Evolutionary conservation across 2,888 invertebrate genomes (phyloP), one percentile per base, ranked within the genome.

Genomic region (Spodoptera littoralis): DNA sequence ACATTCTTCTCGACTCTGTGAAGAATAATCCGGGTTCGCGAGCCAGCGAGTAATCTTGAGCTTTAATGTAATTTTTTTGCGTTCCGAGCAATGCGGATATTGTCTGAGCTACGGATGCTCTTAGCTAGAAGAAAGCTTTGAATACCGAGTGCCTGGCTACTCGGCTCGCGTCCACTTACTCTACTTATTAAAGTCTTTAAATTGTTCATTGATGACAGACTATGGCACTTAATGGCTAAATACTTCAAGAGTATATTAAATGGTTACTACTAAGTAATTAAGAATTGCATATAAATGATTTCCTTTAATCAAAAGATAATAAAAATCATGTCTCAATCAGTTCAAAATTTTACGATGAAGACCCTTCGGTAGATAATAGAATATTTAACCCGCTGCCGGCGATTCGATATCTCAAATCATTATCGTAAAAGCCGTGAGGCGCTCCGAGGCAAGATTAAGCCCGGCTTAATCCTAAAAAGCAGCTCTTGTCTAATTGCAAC

Each of bases 401-500:
- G 61, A 85, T 89, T 82, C 84, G 85, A 87, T 88, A 88, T 88
- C 86, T 88, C 87, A 83, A 88, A 85, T 86, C 81, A 80, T 85
- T 87, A 88, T 88, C 90, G 86, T 92, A 88, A 92, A 92, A 87
- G 86, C 86, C 67, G 75, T 80, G 77, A 84, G 83, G 75, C 78
- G 79, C 86, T 85, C 68, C 76, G 79, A 82, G 83, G 78, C 79
- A 73, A 82, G 84, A 86, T 88, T 85, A 89, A 84, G 73, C 81
- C 76, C 24, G 75, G 73, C 82, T 82, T 93, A 92, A 92, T 92
- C 92, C 91, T 88, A 90, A 92, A 92, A 92, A 92, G 91, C 88
- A 85, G 88, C 89, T 88, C 83, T 88, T 86, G 87, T 91, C 90
- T 92, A 93, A 94, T 94, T 93, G 93, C 90, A 92, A 79, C 83